Conservation (phyloP, 2,888 invertebrate genomes). For the Tetragonisca angustula region DNA sequence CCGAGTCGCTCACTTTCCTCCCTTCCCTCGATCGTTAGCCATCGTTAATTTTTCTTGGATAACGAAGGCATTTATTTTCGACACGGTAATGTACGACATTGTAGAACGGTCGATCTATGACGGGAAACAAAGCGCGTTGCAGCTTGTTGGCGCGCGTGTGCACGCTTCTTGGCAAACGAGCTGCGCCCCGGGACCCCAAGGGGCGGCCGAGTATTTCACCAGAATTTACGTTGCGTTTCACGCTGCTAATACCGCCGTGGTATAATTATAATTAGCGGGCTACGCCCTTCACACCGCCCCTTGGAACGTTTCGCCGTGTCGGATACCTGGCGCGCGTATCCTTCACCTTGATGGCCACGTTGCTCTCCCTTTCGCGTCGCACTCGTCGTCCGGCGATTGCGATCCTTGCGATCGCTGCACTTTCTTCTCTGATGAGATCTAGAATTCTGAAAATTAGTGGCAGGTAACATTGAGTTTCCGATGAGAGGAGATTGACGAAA, state of each 20-base stretch:
- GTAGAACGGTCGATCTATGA: conserved; percentile 59
- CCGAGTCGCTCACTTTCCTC: too few relatives aligned
- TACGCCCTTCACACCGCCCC: conserved; percentile 82
- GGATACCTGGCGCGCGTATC: conserved; percentile 63
- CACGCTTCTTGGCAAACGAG: conserved; percentile 64
- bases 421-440: background rate
- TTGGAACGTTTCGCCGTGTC: conserved; percentile 64
- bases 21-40: conserved; percentile 7
- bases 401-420: background rate
- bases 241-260: conserved; percentile 82
- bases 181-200: conserved; percentile 62
- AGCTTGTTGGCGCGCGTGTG: conserved; percentile 8
- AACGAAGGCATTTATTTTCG: conserved; percentile 64
- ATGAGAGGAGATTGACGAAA: too few relatives aligned
- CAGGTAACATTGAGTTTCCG: too few relatives aligned
- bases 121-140: conserved; percentile 61
- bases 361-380: conserved; percentile 13
- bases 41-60: conserved; percentile 58
- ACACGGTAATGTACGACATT: conserved; percentile 46
- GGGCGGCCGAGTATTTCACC: conserved; percentile 79
- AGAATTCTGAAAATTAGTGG: too few relatives aligned
- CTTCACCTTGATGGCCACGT: conserved; percentile 66
- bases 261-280: conserved; percentile 84
- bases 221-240: conserved; percentile 82
- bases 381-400: background rate